phyloP scores from a whole-genome alignment of 2,113 vertebrate genomes.

The Callocephalon fimbriatum region DNA sequence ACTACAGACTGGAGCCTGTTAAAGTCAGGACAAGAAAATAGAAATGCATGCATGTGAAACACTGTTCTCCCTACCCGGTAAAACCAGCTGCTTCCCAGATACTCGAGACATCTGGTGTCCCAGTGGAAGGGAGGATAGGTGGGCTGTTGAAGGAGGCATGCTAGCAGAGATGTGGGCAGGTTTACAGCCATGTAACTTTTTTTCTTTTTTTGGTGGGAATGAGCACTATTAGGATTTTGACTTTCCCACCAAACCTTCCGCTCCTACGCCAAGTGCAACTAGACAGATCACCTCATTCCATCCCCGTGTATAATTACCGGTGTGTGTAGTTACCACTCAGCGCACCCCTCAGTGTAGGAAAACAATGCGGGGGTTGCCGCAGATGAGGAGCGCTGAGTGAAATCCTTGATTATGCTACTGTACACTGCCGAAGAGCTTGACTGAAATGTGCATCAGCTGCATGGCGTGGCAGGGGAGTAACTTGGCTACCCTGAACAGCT shows the following conservation, averaged over 20 bases:
- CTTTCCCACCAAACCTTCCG: background rate
- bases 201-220: fast-evolving
- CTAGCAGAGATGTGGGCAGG: background rate
- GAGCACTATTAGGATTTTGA: background rate
- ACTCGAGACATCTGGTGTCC: background rate
- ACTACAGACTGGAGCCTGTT: too few species aligned
- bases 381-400: background rate
- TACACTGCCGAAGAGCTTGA: background rate
- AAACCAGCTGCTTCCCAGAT: background rate
- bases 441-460: background rate
- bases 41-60: too few species aligned
- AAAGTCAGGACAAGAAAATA: too few species aligned
- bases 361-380: background rate
- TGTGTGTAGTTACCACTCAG: background rate
- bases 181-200: background rate
- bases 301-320: background rate
- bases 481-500: background rate
- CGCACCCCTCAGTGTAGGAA: background rate
- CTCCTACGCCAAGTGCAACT: background rate
- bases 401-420: background rate
- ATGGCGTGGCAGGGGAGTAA: background rate
- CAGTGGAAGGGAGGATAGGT: background rate
- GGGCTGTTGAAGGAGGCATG: background rate
- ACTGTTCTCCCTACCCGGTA: too few species aligned
- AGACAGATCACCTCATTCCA: background rate